Evolutionary conservation across 2,797 vertebrate species (phyloP).

Genomic region (Oreochromis grahami): DNA sequence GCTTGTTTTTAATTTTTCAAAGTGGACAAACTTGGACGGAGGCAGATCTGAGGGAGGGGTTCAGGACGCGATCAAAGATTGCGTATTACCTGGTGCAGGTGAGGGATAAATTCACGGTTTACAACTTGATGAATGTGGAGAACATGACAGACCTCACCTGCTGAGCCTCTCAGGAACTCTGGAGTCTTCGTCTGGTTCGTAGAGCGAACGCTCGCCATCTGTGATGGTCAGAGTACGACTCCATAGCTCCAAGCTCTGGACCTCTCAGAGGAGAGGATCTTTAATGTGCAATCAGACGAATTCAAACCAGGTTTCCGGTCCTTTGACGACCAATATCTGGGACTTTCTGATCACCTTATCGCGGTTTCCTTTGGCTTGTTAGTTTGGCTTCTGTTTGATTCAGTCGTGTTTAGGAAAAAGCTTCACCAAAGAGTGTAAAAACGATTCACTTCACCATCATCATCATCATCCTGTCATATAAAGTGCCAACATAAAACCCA

Average conservation of each 20-base stretch:
- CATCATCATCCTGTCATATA: not conserved
- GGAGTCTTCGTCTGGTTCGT: fast-evolving
- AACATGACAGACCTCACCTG: not conserved
- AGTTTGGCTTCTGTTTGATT: not conserved
- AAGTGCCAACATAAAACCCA: not conserved
- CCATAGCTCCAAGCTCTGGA: not conserved
- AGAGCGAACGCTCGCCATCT: not conserved
- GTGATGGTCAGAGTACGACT: not conserved
- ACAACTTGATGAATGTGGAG: not conserved
- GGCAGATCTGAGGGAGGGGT: not conserved
- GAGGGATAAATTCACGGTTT: not conserved
- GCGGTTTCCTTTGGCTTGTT: fast-evolving
- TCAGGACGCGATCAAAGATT: not conserved
- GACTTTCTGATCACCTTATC: not conserved
- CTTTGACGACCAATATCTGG: not conserved
- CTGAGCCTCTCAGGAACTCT: fast-evolving
- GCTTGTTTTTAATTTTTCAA: not conserved
- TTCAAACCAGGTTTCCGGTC: not conserved
- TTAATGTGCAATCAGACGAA: not conserved
- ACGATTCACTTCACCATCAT: not conserved
- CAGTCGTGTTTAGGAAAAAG: not conserved
- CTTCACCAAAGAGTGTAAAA: not conserved
- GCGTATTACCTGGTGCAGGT: not conserved
- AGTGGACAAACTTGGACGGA: not conserved
- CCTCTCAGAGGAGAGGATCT: not conserved